Base-by-base conservation (phyloP, 2,888 invertebrate species). In the Ectemnius cavifrons region DNA sequence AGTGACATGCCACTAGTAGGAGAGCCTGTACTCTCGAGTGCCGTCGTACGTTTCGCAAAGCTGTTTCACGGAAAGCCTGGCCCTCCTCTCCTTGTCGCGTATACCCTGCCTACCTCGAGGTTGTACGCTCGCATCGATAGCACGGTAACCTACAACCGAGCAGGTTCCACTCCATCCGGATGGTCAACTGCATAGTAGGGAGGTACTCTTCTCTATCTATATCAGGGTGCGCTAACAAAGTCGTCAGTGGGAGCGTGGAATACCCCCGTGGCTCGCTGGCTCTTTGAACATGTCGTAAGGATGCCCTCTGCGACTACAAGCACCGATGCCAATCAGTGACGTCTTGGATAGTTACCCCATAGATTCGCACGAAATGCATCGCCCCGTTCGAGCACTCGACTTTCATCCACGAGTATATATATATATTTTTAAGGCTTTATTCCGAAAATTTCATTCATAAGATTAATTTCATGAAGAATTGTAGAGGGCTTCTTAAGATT, bases 211-310 rank as follows among this genome's bases (percentile, higher is more conserved):
- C 69, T 73, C 70, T 69, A 73, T 73, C 69, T 80, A 64, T 67
- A 76, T 80, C 78, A 68, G 67, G 63, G 60, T 28, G 60, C 81
- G 80, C 85, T 87, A 88, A 88, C 87, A 87, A 84, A 88, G 87
- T 86, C 86, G 84, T 88, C 87, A 86, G 65, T 69, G 52, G 61
- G n/a, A 52, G 52, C 64, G 63, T 16, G 49, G 47, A 63, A 66
- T 67, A 76, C 63, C 75, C 73, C 60, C 67, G 70, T 11, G 61
- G 72, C 59, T 69, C 46, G 68, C 52, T 14, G 11, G 14, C 5
- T 14, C 14, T 5, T 14, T 5, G 1, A 27, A 64, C 71, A 4
- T 70, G 77, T 73, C 71, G 67, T 64, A 46, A 66, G 69, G 58
- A 70, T 67, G 72, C 70, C 67, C 27, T 62, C 16, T 57, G 62